Percentiles rank a stretch among this genome's conserved stretches.
phyloP scores from a whole-genome alignment of 2,797 vertebrate species.

The Lacerta bilineata region DNA sequence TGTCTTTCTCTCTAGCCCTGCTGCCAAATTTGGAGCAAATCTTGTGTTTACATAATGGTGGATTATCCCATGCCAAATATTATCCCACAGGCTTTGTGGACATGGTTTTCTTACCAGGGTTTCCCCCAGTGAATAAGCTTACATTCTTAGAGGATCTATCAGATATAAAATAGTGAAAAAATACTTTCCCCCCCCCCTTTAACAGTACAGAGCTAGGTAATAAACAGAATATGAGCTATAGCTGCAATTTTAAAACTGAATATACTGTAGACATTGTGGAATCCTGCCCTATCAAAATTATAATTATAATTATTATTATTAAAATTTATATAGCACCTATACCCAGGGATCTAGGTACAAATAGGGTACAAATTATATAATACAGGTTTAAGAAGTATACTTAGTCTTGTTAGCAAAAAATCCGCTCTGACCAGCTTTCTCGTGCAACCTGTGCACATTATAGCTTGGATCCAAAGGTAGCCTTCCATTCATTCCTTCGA shows the following conservation, averaged over 20 bases:
- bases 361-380: background rate
- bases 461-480: background rate
- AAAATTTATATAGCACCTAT: too few relatives aligned
- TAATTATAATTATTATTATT: too few relatives aligned
- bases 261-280: background rate
- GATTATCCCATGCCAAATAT: slow-evolving; percentile 19
- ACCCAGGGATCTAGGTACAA: too few relatives aligned
- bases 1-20: background rate
- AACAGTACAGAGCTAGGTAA: background rate
- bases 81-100: background rate
- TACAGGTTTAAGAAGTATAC: background rate
- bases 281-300: background rate
- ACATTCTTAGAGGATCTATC: background rate
- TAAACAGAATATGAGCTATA: background rate
- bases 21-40: background rate
- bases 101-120: background rate
- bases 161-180: background rate
- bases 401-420: too few relatives aligned
- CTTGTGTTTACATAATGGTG: background rate
- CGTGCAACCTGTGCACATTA: too few relatives aligned
- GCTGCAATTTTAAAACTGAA: background rate
- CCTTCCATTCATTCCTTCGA: background rate
- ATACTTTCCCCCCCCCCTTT: background rate
- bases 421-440: too few relatives aligned
- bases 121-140: background rate